Base-by-base conservation (phyloP, 2,113 vertebrate species). In the Dunckerocampus dactyliophorus region DNA sequence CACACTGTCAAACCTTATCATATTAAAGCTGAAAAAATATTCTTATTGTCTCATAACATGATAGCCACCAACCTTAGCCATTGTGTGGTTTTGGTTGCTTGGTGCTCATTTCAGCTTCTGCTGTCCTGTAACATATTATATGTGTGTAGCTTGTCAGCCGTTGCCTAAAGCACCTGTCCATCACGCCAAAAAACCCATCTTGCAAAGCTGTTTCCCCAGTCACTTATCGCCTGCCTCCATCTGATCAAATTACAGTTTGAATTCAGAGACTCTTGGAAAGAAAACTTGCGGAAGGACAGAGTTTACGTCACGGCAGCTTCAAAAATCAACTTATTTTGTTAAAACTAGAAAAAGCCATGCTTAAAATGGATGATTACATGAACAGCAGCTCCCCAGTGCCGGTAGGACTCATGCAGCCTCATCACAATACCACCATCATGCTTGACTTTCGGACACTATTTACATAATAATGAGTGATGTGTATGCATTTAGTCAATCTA, bases 151-250 rank as follows among this genome's bases (percentile, higher is more conserved):
- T 43, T 79, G 70, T 82, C 77, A 81, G 37, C 28, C 53, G 56
- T 62, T 47, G 79, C 86, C 79, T 4, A 3, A 72, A 81, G 84
- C 79, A 51, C 64, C 77, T 81, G 81, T 59, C 81, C 64, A 59
- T 88, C 86, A 83, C 50, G 51, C 59, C 50, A 86, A 80, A 84
- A 82, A 76, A 74, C 63, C 37, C 71, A 70, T 73, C 65, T 66
- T 4, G 15, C 51, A 63, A 76, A 69, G 47, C 72, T 75, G 80
- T 42, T 77, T 75, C 78, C 57, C 50, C 59, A 60, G 34, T 71
- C 59, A 6, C 67, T 65, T 78, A 79, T 67, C 73, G 42, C 50
- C 63, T 69, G 65, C 57, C 62, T 72, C 69, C 70, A 71, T 60
- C 57, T 3, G 76, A 79, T 86, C 77, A 56, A 61, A 55, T 88